phyloP scores from a whole-genome alignment of 2,797 vertebrate genomes.

The Urosaurus nigricauda region DNA sequence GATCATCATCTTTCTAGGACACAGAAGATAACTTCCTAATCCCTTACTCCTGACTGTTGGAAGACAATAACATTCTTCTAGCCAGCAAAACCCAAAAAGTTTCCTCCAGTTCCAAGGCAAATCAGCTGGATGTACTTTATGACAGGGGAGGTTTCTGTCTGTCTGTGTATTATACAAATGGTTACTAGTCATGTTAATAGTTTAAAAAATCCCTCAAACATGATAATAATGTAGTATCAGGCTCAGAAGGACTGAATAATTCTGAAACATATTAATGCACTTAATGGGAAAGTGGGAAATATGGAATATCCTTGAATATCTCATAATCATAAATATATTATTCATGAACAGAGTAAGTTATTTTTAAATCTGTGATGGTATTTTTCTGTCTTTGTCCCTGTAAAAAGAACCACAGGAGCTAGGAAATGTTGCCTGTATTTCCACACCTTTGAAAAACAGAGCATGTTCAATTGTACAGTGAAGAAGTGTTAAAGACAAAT shows the following conservation, averaged over 20 bases:
- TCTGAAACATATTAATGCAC: neutral
- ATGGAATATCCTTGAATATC: conserved; percentile 7
- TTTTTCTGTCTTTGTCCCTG: neutral
- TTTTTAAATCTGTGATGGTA: neutral
- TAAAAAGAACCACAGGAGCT: neutral
- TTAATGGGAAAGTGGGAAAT: neutral
- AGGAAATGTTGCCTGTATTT: neutral
- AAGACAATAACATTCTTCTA: neutral
- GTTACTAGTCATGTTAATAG: neutral
- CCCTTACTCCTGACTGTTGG: neutral
- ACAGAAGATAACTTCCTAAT: neutral
- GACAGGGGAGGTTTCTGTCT: neutral
- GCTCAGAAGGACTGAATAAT: neutral
- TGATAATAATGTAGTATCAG: neutral
- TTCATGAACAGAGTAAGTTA: neutral
- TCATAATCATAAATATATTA: conserved; percentile 14
- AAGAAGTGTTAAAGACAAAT: neutral
- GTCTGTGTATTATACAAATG: neutral
- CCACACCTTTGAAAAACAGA: neutral
- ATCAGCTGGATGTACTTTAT: neutral
- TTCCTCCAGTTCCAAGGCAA: too few species aligned
- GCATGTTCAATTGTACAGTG: neutral
- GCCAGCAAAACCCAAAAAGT: too few species aligned
- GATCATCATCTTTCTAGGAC: neutral
- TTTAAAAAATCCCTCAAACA: neutral